These are phyloP conservation scores for Phaenicophaeus curvirostris DNA, from an alignment of 2,797 vertebrate genomes.

Conservation along the genomic window DNA sequence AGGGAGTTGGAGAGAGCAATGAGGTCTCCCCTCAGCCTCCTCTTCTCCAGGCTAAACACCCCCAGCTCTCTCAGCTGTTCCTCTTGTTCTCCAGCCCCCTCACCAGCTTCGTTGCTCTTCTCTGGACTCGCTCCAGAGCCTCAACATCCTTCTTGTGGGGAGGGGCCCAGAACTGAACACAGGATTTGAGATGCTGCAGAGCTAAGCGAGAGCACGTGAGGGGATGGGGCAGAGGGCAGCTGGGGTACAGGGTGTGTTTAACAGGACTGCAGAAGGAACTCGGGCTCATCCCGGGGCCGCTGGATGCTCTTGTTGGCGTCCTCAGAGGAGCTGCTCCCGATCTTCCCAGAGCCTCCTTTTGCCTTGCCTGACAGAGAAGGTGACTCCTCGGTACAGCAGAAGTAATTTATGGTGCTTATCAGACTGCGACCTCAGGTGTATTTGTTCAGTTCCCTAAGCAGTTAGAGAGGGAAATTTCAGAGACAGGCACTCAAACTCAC, in stretches of 20 bases:
- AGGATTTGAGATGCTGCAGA: too few relatives aligned
- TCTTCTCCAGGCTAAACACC: too few relatives aligned
- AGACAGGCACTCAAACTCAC: not conserved
- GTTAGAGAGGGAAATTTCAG: not conserved
- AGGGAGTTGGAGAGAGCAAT: too few relatives aligned
- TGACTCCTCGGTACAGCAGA: not conserved
- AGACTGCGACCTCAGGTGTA: not conserved
- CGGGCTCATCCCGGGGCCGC: accelerated
- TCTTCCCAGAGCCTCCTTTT: not conserved
- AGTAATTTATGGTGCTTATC: not conserved
- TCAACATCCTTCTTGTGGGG: too few relatives aligned
- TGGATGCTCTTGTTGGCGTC: not conserved
- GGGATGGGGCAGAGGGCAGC: not conserved
- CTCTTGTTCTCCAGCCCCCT: too few relatives aligned
- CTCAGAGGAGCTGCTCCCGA: not conserved
- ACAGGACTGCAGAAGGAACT: not conserved
- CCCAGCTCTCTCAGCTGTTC: too few relatives aligned
- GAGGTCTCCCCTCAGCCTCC: too few relatives aligned
- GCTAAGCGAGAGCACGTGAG: too few relatives aligned
- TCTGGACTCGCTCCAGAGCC: too few relatives aligned
- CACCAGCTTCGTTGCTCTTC: too few relatives aligned
- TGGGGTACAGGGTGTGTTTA: not conserved
- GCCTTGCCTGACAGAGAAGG: not conserved
- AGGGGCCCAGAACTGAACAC: too few relatives aligned
- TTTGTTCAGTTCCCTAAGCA: not conserved